Percentiles rank a stretch among this genome's conserved stretches.
Evolutionary conservation across 2,888 invertebrate genomes (phyloP).

Genomic region (Colostygia pectinataria): DNA sequence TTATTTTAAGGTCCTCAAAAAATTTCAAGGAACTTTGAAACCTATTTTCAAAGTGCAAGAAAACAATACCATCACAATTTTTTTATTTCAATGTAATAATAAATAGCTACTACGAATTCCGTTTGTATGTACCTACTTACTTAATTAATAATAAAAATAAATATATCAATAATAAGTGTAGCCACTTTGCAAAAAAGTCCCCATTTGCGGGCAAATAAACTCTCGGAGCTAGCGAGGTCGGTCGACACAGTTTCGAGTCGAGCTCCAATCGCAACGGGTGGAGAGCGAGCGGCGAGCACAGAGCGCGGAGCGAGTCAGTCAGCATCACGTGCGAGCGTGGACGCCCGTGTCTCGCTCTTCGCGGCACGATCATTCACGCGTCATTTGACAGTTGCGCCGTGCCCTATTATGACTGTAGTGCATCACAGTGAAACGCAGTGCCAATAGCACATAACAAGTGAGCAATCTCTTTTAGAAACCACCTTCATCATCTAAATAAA

Average conservation of each 20-base stretch:
- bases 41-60: too few relatives aligned
- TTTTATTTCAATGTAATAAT: too few relatives aligned
- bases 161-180: slow-evolving; percentile 1
- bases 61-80: too few relatives aligned
- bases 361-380: slow-evolving; percentile 69
- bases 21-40: too few relatives aligned
- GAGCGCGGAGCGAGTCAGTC: slow-evolving; percentile 67
- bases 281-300: slow-evolving; percentile 28
- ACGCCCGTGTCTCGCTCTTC: slow-evolving; percentile 55
- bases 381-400: slow-evolving; percentile 73
- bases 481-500: slow-evolving; percentile 36
- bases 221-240: slow-evolving; percentile 55
- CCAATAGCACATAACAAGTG: slow-evolving; percentile 53
- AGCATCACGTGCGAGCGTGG: slow-evolving; percentile 75
- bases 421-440: slow-evolving; percentile 69
- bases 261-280: slow-evolving; percentile 56
- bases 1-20: too few relatives aligned
- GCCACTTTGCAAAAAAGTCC: slow-evolving; percentile 36
- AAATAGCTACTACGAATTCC: too few relatives aligned
- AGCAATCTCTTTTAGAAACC: slow-evolving; percentile 45
- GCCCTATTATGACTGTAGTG: slow-evolving; percentile 68
- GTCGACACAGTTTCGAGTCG: slow-evolving; percentile 48
- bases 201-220: slow-evolving; percentile 55
- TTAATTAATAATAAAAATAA: too few relatives aligned
- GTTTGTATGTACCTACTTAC: too few relatives aligned